Percentiles rank a stretch among this genome's conserved stretches.
Evolutionary conservation across 2,797 vertebrate species (phyloP).

Genomic region (Bovichtus variegatus): DNA sequence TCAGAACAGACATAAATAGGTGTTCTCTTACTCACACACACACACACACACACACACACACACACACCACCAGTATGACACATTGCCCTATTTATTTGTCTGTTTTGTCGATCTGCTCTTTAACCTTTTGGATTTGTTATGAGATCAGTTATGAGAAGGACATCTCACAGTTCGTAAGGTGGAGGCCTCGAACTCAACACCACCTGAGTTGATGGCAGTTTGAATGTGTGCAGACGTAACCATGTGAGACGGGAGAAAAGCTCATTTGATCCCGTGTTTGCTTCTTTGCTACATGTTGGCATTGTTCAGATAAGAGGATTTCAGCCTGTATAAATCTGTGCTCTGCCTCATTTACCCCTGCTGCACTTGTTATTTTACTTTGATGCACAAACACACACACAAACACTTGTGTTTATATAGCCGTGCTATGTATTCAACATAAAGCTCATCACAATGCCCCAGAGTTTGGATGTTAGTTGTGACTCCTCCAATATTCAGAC

Average conservation of each 20-base stretch:
- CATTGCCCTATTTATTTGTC: background rate
- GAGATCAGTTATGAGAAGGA: background rate
- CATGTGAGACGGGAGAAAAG: background rate
- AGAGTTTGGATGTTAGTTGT: constrained; percentile 29
- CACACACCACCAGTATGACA: background rate
- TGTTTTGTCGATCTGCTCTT: constrained; percentile 1
- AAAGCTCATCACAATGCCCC: constrained; percentile 20
- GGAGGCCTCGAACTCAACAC: background rate
- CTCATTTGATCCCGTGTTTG: background rate
- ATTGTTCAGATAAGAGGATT: background rate
- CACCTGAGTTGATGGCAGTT: background rate
- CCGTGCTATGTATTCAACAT: constrained; percentile 6
- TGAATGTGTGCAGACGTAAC: too few species aligned
- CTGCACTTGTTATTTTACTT: background rate
- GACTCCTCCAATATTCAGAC: too few species aligned
- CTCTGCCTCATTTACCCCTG: background rate
- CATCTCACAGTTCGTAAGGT: too few species aligned
- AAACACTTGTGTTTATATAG: background rate
- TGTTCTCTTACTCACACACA: constrained; percentile 11
- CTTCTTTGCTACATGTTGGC: background rate
- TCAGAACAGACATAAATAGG: constrained; percentile 47
- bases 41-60: background rate
- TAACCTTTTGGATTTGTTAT: background rate
- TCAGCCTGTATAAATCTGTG: background rate
- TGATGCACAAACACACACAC: background rate